Conservation (phyloP, 2,888 invertebrate genomes). For the Agrotis segetum region DNA sequence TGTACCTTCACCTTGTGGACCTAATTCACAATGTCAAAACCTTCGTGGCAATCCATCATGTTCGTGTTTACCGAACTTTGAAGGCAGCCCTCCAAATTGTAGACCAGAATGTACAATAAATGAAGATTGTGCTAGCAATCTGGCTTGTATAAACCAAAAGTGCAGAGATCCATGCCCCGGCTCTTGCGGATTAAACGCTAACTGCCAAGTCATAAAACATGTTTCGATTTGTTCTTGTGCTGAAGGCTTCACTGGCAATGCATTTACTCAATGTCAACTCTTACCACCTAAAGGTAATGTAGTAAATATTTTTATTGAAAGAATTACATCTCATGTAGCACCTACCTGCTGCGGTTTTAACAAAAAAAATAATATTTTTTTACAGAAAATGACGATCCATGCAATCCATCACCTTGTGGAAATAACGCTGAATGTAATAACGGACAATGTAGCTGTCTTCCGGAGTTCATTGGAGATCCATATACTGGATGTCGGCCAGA, state of each 20-base stretch:
- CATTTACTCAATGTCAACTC: conserved; percentile 89
- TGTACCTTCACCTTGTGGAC: conserved; percentile 93
- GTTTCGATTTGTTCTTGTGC: conserved; percentile 92
- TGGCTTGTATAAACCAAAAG: conserved; percentile 93
- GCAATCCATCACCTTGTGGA: conserved; percentile 93
- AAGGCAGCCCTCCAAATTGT: conserved; percentile 93
- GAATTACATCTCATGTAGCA: neutral
- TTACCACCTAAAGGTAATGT: conserved; percentile 81
- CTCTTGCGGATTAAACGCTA: conserved; percentile 92
- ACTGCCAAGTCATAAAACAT: conserved; percentile 92
- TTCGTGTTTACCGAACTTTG: conserved; percentile 91
- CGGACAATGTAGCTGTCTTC: conserved; percentile 93
- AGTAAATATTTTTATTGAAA: neutral
- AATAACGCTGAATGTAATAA: conserved; percentile 93
- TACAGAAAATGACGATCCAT: conserved; percentile 90
- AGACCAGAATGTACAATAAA: conserved; percentile 93
- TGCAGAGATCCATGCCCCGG: conserved; percentile 94
- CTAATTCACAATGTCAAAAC: conserved; percentile 91
- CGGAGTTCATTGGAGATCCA: conserved; percentile 95
- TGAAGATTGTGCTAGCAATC: conserved; percentile 92
- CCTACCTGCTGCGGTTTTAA: neutral
- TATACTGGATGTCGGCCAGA: conserved; percentile 95
- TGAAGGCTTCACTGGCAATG: conserved; percentile 91
- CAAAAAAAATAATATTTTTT: conserved; percentile 38
- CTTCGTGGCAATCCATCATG: conserved; percentile 91